Percentiles rank a stretch among this genome's conserved stretches.
Conservation (phyloP, 2,888 invertebrate genomes). For the Bombylius major region DNA sequence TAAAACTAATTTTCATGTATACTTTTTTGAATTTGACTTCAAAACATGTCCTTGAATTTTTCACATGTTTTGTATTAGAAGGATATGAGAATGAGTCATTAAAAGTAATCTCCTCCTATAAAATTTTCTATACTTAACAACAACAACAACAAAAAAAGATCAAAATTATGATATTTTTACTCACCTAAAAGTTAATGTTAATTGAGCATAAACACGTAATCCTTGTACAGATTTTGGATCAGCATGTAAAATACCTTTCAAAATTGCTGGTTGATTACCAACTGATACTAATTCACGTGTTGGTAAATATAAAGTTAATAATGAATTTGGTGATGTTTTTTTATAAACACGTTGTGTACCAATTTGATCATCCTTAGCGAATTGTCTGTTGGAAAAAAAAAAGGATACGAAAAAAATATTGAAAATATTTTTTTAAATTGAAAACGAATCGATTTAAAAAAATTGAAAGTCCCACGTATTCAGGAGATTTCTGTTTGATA, state of each 20-base stretch:
- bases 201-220: conserved; percentile 72
- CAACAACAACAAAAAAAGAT: no score
- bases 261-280: conserved; percentile 57
- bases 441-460: no score
- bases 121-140: no score
- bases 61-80: no score
- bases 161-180: no score
- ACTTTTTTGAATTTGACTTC: no score
- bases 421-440: background rate
- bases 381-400: background rate
- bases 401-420: background rate
- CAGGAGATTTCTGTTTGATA: no score
- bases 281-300: conserved; percentile 69
- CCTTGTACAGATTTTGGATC: conserved; percentile 73
- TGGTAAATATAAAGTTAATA: conserved; percentile 69
- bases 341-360: conserved; percentile 59
- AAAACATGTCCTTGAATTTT: no score
- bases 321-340: conserved; percentile 75
- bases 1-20: no score
- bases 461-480: no score
- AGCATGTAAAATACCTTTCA: conserved; percentile 84
- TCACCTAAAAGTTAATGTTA: conserved; percentile 83
- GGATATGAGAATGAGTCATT: no score
- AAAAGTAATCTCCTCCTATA: no score
- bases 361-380: conserved; percentile 12